Conservation (phyloP, 2,888 invertebrate genomes). For the Danaus chrysippus region DNA sequence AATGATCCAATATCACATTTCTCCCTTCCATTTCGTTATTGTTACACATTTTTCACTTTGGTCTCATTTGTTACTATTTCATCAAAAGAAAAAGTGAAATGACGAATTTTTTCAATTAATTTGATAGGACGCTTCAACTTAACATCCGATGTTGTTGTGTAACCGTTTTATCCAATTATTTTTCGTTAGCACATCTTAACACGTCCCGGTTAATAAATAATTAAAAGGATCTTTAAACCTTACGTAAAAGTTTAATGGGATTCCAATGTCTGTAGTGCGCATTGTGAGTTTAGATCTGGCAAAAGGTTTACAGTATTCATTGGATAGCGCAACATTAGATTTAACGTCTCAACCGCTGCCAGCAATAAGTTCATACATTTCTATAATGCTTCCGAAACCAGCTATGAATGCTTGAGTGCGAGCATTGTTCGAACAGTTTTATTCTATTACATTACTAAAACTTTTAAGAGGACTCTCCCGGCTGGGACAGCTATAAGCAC, state of each 20-base stretch:
- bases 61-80: constrained; percentile 58
- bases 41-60: constrained; percentile 62
- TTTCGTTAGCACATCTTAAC: too few species aligned
- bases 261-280: neutral
- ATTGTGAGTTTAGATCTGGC: constrained; percentile 33
- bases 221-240: too few species aligned
- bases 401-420: constrained; percentile 59
- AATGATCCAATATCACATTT: constrained; percentile 62
- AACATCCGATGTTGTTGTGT: too few species aligned
- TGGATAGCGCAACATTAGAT: constrained; percentile 56
- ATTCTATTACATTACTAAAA: constrained; percentile 74
- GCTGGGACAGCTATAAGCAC: constrained; percentile 72
- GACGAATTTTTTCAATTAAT: too few species aligned
- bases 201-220: too few species aligned
- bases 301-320: constrained; percentile 61
- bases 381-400: constrained; percentile 46
- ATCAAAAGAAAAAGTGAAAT: neutral
- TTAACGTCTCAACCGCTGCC: constrained; percentile 51
- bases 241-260: too few species aligned
- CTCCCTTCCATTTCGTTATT: constrained; percentile 64
- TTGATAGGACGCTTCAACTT: too few species aligned
- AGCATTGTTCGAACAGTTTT: constrained; percentile 71
- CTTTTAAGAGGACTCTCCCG: constrained; percentile 69
- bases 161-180: too few species aligned
- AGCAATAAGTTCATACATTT: constrained; percentile 59